Base-by-base conservation (phyloP, 2,888 invertebrate genomes). In the Pteria penguin region DNA sequence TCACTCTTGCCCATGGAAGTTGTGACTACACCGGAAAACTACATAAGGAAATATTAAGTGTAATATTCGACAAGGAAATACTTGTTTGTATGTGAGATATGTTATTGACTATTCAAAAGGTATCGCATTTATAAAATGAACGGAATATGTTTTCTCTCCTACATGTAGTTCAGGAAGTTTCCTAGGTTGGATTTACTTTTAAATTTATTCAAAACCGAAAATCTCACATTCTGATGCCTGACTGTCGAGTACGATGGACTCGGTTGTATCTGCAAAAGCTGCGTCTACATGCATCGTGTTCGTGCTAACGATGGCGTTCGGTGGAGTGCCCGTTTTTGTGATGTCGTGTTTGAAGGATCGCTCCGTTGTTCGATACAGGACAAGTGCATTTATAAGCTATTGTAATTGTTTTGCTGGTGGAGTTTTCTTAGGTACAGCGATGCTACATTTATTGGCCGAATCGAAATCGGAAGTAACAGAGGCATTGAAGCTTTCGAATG, bases 371-470 rank as follows among this genome's bases (percentile, higher is more conserved):
- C 22, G 26, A 32, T 8, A 11, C 26, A 27, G 55, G 24, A 54
- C 54, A 2, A 27, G 36, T 5, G 36, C 26, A 18, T 27, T 67
- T 29, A 54, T 67, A 2, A 67, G 66, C 32, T 52, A 67, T 24
- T 22, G 52, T 5, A 67, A 67, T 31, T 67, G 66, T 67, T 67
- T 67, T 29, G 66, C 66, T 2, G 66, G 66, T 18, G 66, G 66
- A 11, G 66, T 67, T 8, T 67, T 67, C 29, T 29, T 67, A 22
- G 66, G 55, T 8, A 67, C 66, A 8, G 66, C 66, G 14, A 54
- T 67, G 66, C 31, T 67, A 18, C 66, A 67, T 32, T 31, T 67
- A n/a, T n/a, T 67, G 26, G 66, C 66, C 18, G 66, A 67, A n/a
- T 52, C 66, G 5, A 54, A 55, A 24, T 31, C 55, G 5, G 31